These are phyloP conservation scores for Miltochrista miniata DNA, from an alignment of 2,888 invertebrate genomes.

Conservation along the genomic window DNA sequence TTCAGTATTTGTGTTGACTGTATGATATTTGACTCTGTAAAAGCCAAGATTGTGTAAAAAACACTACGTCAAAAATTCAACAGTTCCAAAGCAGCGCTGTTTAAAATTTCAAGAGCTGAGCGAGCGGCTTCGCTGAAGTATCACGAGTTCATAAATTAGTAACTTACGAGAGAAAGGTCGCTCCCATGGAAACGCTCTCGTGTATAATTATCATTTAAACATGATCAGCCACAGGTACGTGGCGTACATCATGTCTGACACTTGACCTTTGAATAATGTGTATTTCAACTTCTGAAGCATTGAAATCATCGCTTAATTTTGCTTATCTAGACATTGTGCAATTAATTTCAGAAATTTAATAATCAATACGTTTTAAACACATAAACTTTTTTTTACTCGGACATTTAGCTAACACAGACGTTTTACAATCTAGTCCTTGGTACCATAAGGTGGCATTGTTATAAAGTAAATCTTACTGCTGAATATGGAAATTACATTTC, in stretches of 20 bases:
- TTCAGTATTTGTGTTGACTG: too few relatives aligned
- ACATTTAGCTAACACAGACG: too few relatives aligned
- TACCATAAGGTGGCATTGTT: slow-evolving; percentile 78
- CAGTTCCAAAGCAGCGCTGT: slow-evolving; percentile 60
- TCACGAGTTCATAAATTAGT: slow-evolving; percentile 78
- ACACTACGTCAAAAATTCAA: slow-evolving; percentile 64
- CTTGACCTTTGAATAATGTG: slow-evolving; percentile 56
- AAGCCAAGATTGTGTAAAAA: slow-evolving; percentile 62
- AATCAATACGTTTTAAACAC: too few relatives aligned
- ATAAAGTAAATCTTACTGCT: slow-evolving; percentile 79
- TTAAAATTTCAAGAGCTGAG: slow-evolving; percentile 75
- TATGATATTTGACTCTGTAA: slow-evolving; percentile 37
- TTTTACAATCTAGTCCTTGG: slow-evolving; percentile 25
- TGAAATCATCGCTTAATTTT: background rate
- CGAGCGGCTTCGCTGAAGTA: slow-evolving; percentile 65
- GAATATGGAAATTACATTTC: slow-evolving; percentile 79
- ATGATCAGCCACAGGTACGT: slow-evolving; percentile 72
- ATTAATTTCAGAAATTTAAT: too few relatives aligned
- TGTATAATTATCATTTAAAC: slow-evolving; percentile 80
- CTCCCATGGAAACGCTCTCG: slow-evolving; percentile 60
- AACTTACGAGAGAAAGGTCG: slow-evolving; percentile 69
- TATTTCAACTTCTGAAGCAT: slow-evolving; percentile 9
- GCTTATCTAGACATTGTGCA: too few relatives aligned
- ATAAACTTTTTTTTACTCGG: too few relatives aligned
- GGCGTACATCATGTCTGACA: slow-evolving; percentile 73